phyloP scores from a whole-genome alignment of 1,140 invertebrate genomes.

The Heliconius eleuchia region DNA sequence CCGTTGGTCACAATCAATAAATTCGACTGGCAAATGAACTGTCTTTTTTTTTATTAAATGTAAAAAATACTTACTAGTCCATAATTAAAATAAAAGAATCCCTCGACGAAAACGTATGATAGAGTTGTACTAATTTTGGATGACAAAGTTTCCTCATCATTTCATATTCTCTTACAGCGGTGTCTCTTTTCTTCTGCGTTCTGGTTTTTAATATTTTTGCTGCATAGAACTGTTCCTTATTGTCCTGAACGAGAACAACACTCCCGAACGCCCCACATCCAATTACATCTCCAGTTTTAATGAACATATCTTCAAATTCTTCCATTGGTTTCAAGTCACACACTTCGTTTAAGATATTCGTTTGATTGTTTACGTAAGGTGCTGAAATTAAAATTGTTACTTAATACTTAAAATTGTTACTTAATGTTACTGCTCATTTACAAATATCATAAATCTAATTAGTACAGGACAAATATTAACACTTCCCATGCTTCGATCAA shows the following conservation, averaged over 20 bases:
- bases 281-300: constrained; percentile 84
- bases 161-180: constrained; percentile 91
- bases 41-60: neutral
- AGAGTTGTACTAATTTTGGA: constrained; percentile 93
- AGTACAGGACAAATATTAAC: neutral
- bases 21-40: too few species aligned
- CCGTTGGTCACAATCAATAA: too few species aligned
- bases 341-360: neutral
- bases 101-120: constrained; percentile 92
- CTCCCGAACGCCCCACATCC: constrained; percentile 91
- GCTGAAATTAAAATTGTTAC: neutral
- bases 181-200: constrained; percentile 90
- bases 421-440: too few species aligned
- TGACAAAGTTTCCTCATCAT: constrained; percentile 96
- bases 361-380: neutral
- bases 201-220: constrained; percentile 95
- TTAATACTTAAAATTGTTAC: neutral
- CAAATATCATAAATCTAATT: too few species aligned
- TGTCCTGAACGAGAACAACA: constrained; percentile 88
- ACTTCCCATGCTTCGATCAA: too few species aligned
- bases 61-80: constrained; percentile 91
- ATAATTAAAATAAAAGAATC: constrained; percentile 95
- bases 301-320: constrained; percentile 34
- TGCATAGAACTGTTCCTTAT: constrained; percentile 87
- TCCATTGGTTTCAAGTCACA: constrained; percentile 40